phyloP scores from a whole-genome alignment of 2,797 vertebrate species.

The Chrysolophus pictus region DNA sequence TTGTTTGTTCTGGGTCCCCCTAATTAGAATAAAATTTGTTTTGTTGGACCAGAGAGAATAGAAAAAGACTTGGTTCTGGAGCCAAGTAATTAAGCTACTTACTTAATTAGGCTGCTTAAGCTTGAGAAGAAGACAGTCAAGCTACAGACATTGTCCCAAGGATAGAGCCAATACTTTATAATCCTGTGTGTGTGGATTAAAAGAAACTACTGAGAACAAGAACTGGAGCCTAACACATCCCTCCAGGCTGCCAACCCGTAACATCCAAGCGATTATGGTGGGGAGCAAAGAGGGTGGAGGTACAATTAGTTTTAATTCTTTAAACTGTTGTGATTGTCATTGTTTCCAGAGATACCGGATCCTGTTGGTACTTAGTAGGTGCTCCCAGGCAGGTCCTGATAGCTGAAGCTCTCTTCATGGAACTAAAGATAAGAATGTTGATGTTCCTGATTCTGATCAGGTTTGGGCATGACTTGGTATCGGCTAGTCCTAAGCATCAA shows the following conservation, averaged over 20 bases:
- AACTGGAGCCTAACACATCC: background rate
- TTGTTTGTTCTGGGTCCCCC: background rate
- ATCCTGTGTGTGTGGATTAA: background rate
- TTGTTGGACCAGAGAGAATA: background rate
- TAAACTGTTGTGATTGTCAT: background rate
- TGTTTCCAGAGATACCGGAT: background rate
- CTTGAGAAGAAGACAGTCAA: background rate
- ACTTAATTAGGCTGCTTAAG: too few species aligned
- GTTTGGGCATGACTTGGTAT: background rate
- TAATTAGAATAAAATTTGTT: background rate
- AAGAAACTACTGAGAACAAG: background rate
- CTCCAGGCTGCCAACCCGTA: background rate
- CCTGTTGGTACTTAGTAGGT: background rate
- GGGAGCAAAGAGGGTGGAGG: background rate
- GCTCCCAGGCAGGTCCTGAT: background rate
- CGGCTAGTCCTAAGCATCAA: background rate
- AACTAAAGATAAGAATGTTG: background rate
- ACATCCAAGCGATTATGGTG: accelerated
- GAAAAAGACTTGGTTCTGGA: background rate
- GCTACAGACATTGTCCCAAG: background rate
- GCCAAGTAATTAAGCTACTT: background rate
- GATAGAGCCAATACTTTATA: background rate
- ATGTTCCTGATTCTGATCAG: background rate
- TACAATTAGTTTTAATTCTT: background rate
- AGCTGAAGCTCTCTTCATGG: background rate